A percentile compares a stretch with the other conserved stretches of the same genome.
Evolutionary conservation across 2,113 vertebrate genomes (phyloP).

Genomic region (Tragelaphus scriptus): DNA sequence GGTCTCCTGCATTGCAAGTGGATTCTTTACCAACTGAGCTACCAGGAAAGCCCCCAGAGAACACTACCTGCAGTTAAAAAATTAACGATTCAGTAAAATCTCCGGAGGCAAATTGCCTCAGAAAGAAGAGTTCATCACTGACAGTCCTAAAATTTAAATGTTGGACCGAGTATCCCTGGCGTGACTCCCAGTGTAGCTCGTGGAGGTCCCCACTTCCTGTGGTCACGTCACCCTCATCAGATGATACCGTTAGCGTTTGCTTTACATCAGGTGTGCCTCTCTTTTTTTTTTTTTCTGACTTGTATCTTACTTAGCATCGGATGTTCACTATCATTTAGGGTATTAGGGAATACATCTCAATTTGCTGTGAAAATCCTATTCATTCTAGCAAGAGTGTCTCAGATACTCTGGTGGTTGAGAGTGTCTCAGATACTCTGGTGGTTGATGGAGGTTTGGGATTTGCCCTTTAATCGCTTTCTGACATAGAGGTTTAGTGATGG

Average conservation of each 20-base stretch:
- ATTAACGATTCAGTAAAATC: background rate
- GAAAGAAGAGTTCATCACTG: background rate
- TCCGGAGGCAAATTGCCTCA: background rate
- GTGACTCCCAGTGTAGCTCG: rapidly evolving
- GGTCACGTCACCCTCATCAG: background rate
- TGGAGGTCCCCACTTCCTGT: rapidly evolving
- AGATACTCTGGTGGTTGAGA: background rate
- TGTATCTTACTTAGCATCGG: background rate
- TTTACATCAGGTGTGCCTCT: background rate
- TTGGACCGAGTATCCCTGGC: background rate
- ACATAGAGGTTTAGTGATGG: background rate
- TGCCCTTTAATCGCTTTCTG: background rate
- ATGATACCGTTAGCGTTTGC: background rate
- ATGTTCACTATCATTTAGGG: background rate
- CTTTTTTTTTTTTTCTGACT: background rate
- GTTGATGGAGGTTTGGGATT: background rate
- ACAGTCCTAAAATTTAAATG: background rate
- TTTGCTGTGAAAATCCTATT: background rate
- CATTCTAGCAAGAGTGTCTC: background rate
- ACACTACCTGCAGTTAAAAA: background rate
- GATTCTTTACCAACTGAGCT: background rate
- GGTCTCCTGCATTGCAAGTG: background rate
- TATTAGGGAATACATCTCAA: background rate
- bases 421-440: background rate
- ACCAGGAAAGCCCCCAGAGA: background rate